Conservation (phyloP, 2,113 vertebrate genomes). For the Phalacrocorax aristotelis region DNA sequence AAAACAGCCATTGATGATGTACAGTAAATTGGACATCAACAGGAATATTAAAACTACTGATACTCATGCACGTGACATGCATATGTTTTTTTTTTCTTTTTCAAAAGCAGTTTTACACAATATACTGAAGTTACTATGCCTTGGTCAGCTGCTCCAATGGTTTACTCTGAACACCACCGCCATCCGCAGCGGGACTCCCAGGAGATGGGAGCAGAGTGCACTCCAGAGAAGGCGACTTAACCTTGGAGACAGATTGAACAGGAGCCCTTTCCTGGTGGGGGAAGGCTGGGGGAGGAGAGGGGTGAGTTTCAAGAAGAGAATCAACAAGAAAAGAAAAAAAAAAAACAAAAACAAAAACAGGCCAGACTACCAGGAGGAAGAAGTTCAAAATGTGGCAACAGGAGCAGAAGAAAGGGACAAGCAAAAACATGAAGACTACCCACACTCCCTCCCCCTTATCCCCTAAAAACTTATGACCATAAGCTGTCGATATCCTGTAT, state of each 20-base stretch:
- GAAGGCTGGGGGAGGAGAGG: background rate
- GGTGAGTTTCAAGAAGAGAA: conserved; percentile 22
- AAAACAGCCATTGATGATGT: conserved; percentile 80
- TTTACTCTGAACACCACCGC: conserved; percentile 46
- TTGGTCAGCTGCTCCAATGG: conserved; percentile 58
- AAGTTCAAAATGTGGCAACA: conserved; percentile 23
- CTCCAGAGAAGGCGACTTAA: conserved; percentile 16
- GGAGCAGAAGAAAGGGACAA: conserved; percentile 22
- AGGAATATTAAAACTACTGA: conserved; percentile 77
- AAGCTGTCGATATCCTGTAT: background rate
- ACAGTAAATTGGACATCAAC: conserved; percentile 78
- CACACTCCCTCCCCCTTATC: background rate
- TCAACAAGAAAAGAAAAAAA: background rate
- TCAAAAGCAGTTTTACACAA: conserved; percentile 77
- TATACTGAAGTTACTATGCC: conserved; percentile 70
- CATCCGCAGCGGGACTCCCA: background rate
- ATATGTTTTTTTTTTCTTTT: conserved; percentile 66
- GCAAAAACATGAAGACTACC: conserved; percentile 1
- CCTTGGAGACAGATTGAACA: background rate
- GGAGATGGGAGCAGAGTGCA: background rate
- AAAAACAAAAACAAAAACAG: background rate
- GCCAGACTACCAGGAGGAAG: background rate
- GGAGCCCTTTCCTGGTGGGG: conserved; percentile 20
- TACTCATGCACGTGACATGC: conserved; percentile 81
- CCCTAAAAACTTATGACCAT: background rate